phyloP scores from a whole-genome alignment of 2,797 vertebrate genomes.

The Pseudochirops corinnae region DNA sequence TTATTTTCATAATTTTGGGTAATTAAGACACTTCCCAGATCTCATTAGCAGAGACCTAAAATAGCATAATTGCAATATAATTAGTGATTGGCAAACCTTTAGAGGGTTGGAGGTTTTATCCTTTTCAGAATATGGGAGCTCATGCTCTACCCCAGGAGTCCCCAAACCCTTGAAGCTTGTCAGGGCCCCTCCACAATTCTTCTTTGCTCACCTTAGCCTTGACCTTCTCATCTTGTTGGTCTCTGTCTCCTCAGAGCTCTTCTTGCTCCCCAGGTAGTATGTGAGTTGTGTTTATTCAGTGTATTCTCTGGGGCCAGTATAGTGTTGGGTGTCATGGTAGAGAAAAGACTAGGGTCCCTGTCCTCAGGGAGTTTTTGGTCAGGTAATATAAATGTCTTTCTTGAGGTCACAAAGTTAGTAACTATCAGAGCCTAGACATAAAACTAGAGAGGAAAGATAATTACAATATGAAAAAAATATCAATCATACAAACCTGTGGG shows the following conservation, averaged over 20 bases:
- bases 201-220: conserved; percentile 18
- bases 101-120: conserved; percentile 79
- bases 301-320: not conserved
- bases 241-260: not conserved
- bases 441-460: not conserved
- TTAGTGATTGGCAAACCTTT: conserved; percentile 82
- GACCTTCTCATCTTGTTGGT: conserved; percentile 26
- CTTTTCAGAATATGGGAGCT: conserved; percentile 68
- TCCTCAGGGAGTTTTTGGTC: too few species aligned
- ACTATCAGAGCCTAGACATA: not conserved
- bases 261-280: not conserved
- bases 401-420: not conserved
- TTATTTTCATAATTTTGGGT: conserved; percentile 85
- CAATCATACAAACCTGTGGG: not conserved
- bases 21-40: conserved; percentile 86
- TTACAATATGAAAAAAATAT: not conserved
- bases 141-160: conserved; percentile 60
- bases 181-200: conserved; percentile 20
- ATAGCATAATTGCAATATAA: conserved; percentile 85
- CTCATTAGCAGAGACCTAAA: conserved; percentile 87
- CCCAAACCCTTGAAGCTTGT: conserved; percentile 35
- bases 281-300: not conserved
- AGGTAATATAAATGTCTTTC: not conserved
- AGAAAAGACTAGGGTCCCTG: not conserved
- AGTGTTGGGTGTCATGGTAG: not conserved